A percentile compares a stretch with the other conserved stretches of the same genome.
Conservation (phyloP, 2,113 vertebrate genomes). For the Pomatorhinus ruficollis region DNA sequence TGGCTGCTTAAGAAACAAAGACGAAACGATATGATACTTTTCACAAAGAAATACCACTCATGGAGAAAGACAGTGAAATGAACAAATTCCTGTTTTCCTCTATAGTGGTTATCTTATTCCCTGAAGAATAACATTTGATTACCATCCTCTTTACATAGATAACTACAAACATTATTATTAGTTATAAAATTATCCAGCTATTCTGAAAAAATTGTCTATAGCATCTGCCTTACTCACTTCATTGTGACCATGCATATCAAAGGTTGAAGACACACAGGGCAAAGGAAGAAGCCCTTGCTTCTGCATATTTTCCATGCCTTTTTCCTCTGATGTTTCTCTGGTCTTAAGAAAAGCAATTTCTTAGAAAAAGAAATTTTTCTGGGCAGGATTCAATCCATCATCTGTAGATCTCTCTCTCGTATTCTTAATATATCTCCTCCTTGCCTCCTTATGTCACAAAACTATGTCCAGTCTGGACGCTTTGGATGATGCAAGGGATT, state of each 20-base stretch:
- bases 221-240: background rate
- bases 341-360: background rate
- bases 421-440: background rate
- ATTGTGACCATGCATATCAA: background rate
- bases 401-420: background rate
- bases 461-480: too few species aligned
- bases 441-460: rapidly evolving
- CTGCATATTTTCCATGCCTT: background rate
- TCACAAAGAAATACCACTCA: background rate
- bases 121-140: background rate
- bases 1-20: background rate
- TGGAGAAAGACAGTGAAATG: background rate
- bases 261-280: background rate
- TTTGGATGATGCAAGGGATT: background rate
- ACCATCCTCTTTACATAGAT: background rate
- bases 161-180: background rate
- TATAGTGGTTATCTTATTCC: background rate
- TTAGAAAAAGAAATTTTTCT: background rate
- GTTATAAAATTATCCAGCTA: background rate
- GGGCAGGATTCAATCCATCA: background rate
- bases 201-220: background rate
- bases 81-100: background rate
- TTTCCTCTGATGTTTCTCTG: background rate
- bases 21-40: background rate
- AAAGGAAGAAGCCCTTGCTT: background rate